Evolutionary conservation across 2,113 vertebrate species (phyloP), one percentile per base, ranked within the genome.

Genomic region (Ceuthmochares aereus): DNA sequence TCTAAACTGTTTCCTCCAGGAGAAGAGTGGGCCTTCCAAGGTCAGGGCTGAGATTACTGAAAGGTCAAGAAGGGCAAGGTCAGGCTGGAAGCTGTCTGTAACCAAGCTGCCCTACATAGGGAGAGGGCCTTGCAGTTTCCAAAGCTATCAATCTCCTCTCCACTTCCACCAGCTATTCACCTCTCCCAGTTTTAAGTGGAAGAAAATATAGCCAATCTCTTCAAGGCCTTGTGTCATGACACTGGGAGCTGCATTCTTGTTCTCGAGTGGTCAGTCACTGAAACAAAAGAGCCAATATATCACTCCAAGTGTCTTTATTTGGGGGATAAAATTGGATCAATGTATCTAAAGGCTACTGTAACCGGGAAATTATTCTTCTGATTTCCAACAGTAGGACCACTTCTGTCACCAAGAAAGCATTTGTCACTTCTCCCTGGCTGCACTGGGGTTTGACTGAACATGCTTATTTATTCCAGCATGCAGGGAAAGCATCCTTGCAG

Each of bases 61-160:
- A 58, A 95, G 95, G 91, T 82, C 84, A 94, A 59, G 36, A 77
- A 83, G 54, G 80, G 60, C 49, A 89, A 93, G 91, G 90, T 96
- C 91, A 84, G 80, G 27, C 78, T 76, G 80, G 70, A 95, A 76
- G 60, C 59, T 95, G 43, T 16, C 60, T 86, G 55, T 89, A 76
- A 64, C 85, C 90, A 86, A 94, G 78, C 93, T 92, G 77, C 83
- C 74, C 66, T 68, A 55, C 79, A 76, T 47, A 79, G 83, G 4
- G 16, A 96, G 80, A 59, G 40, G 79, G 69, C 56, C 27, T 47
- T 88, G 90, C 77, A 89, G 49, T 93, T 96, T 95, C 90, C 70
- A 95, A 89, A 96, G 83, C 27, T 36, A 95, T 95, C 93, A 94
- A 40, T 96, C 95, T 97, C 69, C 74, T 96, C 55, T 80, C 51